Percentiles rank a stretch among this genome's conserved stretches.
Evolutionary conservation across 2,113 vertebrate species (phyloP).

Genomic region (Panthera leo): DNA sequence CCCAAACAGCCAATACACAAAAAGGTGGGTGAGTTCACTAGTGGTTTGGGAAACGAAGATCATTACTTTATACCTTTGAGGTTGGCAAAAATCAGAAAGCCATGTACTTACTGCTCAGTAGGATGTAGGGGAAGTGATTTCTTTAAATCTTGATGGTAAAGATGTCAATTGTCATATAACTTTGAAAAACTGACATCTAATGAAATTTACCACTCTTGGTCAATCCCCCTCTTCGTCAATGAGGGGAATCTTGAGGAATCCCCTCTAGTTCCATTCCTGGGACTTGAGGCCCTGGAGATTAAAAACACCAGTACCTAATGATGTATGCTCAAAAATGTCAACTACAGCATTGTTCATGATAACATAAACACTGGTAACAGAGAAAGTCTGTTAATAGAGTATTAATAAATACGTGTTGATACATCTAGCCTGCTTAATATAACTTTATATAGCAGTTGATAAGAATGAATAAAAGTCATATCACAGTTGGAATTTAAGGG

Average conservation of each 20-base stretch:
- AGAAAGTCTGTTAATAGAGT: not conserved
- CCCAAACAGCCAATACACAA: not conserved
- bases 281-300: not conserved
- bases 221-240: no score
- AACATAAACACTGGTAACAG: not conserved
- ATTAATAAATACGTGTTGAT: not conserved
- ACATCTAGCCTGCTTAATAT: not conserved
- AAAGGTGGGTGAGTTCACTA: not conserved
- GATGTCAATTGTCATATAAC: not conserved
- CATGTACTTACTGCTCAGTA: not conserved
- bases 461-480: not conserved
- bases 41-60: not conserved
- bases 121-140: not conserved
- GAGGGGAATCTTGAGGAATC: no score
- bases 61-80: not conserved
- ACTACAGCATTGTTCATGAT: not conserved
- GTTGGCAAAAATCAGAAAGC: not conserved
- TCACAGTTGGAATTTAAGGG: not conserved
- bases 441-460: not conserved
- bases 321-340: not conserved
- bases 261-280: not conserved
- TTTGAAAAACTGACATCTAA: not conserved
- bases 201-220: not conserved
- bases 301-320: not conserved
- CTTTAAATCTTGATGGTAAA: not conserved